Evolutionary conservation across 2,888 invertebrate species (phyloP).

Genomic region (Clanis bilineata): DNA sequence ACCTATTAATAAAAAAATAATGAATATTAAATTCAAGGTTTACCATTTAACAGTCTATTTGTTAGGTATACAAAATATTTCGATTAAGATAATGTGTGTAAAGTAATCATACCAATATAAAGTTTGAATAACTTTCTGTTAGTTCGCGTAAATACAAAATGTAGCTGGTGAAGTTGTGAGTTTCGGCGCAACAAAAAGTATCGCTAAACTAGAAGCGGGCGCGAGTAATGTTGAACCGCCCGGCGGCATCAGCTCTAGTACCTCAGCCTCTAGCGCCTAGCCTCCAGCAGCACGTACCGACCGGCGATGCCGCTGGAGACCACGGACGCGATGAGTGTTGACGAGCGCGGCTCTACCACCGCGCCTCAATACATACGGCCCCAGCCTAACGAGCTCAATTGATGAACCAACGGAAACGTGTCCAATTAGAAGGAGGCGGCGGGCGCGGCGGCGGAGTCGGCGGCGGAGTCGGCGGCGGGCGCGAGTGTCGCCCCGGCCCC

Average conservation of each 20-base stretch:
- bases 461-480: constrained; percentile 50
- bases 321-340: neutral
- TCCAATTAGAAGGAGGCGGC: constrained; percentile 81
- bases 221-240: neutral
- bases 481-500: constrained; percentile 60
- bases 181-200: neutral
- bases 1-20: neutral
- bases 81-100: neutral
- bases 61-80: neutral
- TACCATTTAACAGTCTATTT: neutral
- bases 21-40: neutral
- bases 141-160: neutral
- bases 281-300: neutral
- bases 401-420: constrained; percentile 81
- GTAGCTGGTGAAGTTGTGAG: neutral
- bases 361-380: constrained; percentile 65
- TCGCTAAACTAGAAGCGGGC: constrained; percentile 5
- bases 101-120: neutral
- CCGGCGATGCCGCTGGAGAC: neutral
- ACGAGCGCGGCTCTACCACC: constrained; percentile 39
- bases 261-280: no score
- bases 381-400: constrained; percentile 79
- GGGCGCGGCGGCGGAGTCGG: constrained; percentile 53
- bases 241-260: no score
- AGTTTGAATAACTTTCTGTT: constrained; percentile 1